Evolutionary conservation across 2,797 vertebrate species (phyloP).

Genomic region (Trachurus trachurus): DNA sequence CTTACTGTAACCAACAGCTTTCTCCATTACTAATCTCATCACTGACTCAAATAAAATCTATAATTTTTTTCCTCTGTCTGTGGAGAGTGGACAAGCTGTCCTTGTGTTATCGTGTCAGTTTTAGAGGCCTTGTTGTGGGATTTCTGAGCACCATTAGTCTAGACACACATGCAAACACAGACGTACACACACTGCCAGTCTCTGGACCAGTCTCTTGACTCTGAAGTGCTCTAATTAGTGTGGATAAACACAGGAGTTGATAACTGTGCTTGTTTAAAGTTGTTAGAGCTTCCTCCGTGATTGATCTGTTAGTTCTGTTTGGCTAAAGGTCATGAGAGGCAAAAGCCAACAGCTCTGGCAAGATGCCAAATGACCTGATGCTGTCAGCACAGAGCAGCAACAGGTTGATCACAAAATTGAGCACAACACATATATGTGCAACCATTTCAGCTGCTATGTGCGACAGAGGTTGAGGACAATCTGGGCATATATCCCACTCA

Average conservation of each 20-base stretch:
- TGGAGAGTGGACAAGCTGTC: constrained; percentile 14
- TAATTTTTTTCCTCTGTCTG: constrained; percentile 25
- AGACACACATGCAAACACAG: constrained; percentile 17
- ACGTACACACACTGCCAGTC: constrained; percentile 27
- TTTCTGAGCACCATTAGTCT: constrained; percentile 43
- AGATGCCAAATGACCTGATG: not conserved
- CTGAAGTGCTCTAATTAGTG: constrained; percentile 78
- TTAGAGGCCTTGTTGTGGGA: constrained; percentile 49
- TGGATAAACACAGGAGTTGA: constrained; percentile 71
- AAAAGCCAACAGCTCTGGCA: constrained; percentile 31
- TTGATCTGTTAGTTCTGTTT: constrained; percentile 60
- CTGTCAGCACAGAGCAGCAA: not conserved
- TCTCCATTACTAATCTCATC: constrained; percentile 19
- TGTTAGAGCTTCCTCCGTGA: constrained; percentile 54
- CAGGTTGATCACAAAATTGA: not conserved
- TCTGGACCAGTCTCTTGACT: constrained; percentile 66
- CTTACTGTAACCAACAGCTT: constrained; percentile 29
- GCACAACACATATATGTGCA: not conserved
- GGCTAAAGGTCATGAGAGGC: constrained; percentile 56
- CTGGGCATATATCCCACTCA: not conserved
- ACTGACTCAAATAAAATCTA: constrained; percentile 43
- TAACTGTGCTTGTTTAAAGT: constrained; percentile 67
- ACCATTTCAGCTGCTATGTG: not conserved
- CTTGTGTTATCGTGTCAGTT: constrained; percentile 49
- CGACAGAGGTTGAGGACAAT: not conserved